Conservation (phyloP, 2,888 invertebrate species). For the Monochamus alternatus region DNA sequence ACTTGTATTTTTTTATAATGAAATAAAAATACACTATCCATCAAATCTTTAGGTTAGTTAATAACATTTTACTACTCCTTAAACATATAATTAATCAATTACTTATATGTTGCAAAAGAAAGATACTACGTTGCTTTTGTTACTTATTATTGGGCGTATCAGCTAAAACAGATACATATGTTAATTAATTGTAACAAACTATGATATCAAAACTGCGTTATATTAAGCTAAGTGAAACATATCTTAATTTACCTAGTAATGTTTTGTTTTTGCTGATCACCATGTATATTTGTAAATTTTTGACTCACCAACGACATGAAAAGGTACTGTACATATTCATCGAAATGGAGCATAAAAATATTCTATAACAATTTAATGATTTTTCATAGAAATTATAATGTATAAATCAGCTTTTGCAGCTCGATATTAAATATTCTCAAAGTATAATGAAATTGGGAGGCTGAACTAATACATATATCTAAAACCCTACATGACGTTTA, state of each 20-base stretch:
- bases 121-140: constrained; percentile 7
- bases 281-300: constrained; percentile 3
- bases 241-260: constrained; percentile 7
- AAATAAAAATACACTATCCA: background rate
- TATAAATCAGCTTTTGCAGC: constrained; percentile 29
- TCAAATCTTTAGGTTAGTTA: background rate
- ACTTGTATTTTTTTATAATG: too few relatives aligned
- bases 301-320: constrained; percentile 49
- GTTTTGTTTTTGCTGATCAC: constrained; percentile 27
- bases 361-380: constrained; percentile 47
- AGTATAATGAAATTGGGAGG: constrained; percentile 38
- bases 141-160: constrained; percentile 4
- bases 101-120: constrained; percentile 39
- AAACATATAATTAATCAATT: background rate
- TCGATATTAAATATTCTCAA: constrained; percentile 32
- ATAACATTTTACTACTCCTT: background rate
- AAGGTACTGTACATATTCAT: constrained; percentile 66
- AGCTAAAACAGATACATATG: constrained; percentile 20
- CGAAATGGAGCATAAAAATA: constrained; percentile 62
- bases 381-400: constrained; percentile 22
- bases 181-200: constrained; percentile 6
- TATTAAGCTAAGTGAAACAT: constrained; percentile 1
- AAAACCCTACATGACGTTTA: background rate
- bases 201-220: constrained; percentile 3
- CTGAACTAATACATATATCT: constrained; percentile 36